Evolutionary conservation across 2,113 vertebrate genomes (phyloP).

Genomic region (Callipepla squamata): DNA sequence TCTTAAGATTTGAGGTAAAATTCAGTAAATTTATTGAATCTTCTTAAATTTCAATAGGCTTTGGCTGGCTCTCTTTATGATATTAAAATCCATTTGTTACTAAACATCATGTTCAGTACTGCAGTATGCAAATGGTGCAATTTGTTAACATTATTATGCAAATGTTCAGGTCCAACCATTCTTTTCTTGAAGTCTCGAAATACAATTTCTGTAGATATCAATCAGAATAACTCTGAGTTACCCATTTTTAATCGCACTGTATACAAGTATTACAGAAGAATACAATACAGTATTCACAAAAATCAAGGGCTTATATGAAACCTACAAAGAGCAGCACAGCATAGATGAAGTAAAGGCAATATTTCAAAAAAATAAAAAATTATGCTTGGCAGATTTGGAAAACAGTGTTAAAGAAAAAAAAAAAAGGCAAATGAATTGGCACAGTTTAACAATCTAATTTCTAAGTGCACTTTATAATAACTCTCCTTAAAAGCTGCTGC

Average conservation of each 20-base stretch:
- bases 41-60: slow-evolving; percentile 7
- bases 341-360: slow-evolving; percentile 68
- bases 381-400: slow-evolving; percentile 65
- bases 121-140: slow-evolving; percentile 27
- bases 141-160: slow-evolving; percentile 22
- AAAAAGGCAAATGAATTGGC: slow-evolving; percentile 62
- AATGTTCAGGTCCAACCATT: slow-evolving; percentile 26
- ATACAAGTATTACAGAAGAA: slow-evolving; percentile 72
- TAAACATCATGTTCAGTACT: slow-evolving; percentile 43
- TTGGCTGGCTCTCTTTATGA: not conserved
- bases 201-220: slow-evolving; percentile 8
- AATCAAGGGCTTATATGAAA: slow-evolving; percentile 69
- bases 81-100: slow-evolving; percentile 54
- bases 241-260: slow-evolving; percentile 67
- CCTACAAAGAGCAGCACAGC: slow-evolving; percentile 65
- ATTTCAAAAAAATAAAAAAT: slow-evolving; percentile 70
- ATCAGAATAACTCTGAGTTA: slow-evolving; percentile 17
- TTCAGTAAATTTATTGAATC: slow-evolving; percentile 9
- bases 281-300: slow-evolving; percentile 73
- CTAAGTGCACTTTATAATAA: slow-evolving; percentile 85
- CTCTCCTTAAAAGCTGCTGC: slow-evolving; percentile 70
- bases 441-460: slow-evolving; percentile 79
- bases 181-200: slow-evolving; percentile 15
- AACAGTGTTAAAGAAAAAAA: slow-evolving; percentile 50
- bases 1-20: slow-evolving; percentile 50